Evolutionary conservation across 2,888 invertebrate species (phyloP).

Genomic region (Neoscelio sp.): DNA sequence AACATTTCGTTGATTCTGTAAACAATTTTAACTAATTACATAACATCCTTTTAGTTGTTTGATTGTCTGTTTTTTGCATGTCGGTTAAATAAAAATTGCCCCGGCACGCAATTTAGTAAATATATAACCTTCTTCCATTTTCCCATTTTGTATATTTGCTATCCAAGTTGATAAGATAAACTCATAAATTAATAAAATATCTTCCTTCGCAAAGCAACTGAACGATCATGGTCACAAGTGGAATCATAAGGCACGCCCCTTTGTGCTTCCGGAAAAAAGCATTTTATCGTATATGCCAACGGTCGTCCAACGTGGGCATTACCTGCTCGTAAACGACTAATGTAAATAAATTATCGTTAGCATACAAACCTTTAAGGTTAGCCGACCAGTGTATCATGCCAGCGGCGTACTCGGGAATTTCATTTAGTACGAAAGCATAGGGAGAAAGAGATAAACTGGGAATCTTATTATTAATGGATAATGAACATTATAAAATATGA

Average conservation of each 20-base stretch:
- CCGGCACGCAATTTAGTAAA: no score
- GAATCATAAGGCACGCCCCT: conserved; percentile 42
- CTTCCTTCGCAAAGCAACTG: conserved; percentile 8
- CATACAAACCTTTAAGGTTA: conserved; percentile 40
- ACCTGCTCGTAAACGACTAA: conserved; percentile 47
- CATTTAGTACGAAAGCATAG: conserved; percentile 31
- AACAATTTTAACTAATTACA: no score
- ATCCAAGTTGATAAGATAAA: no score
- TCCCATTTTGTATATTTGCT: no score
- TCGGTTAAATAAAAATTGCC: no score
- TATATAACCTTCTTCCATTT: no score
- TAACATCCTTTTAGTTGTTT: no score
- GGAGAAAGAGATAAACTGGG: conserved; percentile 22
- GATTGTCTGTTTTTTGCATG: no score
- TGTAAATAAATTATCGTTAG: conserved; percentile 54
- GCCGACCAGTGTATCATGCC: conserved; percentile 32
- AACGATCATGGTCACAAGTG: conserved; percentile 15
- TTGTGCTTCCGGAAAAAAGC: conserved; percentile 36
- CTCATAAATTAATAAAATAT: conserved; percentile 25
- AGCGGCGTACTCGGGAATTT: conserved; percentile 35
- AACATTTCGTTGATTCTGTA: no score
- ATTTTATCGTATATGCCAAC: conserved; percentile 43
- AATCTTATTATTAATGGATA: conserved; percentile 45
- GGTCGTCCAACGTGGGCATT: conserved; percentile 24
- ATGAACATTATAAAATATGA: conserved; percentile 27